phyloP scores from a whole-genome alignment of 2,797 vertebrate species.

The Syngnathus rostellatus region DNA sequence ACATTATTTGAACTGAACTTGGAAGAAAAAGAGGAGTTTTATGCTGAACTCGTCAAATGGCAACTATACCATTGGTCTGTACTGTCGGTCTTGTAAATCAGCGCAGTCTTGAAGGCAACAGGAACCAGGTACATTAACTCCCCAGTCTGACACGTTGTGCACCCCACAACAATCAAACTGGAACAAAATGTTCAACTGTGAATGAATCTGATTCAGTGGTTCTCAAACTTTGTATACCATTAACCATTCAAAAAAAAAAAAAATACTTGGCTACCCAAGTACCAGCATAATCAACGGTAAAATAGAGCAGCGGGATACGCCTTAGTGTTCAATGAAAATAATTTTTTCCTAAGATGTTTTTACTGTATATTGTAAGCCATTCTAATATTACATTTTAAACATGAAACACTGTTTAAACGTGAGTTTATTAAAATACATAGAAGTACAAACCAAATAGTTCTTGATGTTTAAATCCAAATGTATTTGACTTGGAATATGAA shows the following conservation, averaged over 20 bases:
- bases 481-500: background rate
- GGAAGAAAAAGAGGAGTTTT: background rate
- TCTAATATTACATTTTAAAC: too few species aligned
- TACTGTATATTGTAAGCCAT: too few species aligned
- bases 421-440: too few species aligned
- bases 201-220: background rate
- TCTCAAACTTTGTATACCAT: background rate
- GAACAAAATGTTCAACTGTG: slow-evolving; percentile 5
- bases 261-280: too few species aligned
- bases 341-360: too few species aligned
- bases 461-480: background rate
- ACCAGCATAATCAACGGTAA: too few species aligned
- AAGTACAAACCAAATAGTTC: too few species aligned
- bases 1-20: background rate
- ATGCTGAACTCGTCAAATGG: background rate
- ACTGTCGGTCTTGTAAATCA: too few species aligned
- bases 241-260: background rate
- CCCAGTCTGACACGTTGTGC: slow-evolving; percentile 41
- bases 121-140: accelerated
- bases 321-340: too few species aligned
- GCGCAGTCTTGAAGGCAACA: slow-evolving; percentile 23
- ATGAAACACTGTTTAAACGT: too few species aligned
- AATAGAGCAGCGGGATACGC: too few species aligned
- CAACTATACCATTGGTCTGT: background rate
- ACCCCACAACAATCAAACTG: slow-evolving; percentile 68